phyloP scores from a whole-genome alignment of 2,888 invertebrate species.

The Pediacus dermestoides region DNA sequence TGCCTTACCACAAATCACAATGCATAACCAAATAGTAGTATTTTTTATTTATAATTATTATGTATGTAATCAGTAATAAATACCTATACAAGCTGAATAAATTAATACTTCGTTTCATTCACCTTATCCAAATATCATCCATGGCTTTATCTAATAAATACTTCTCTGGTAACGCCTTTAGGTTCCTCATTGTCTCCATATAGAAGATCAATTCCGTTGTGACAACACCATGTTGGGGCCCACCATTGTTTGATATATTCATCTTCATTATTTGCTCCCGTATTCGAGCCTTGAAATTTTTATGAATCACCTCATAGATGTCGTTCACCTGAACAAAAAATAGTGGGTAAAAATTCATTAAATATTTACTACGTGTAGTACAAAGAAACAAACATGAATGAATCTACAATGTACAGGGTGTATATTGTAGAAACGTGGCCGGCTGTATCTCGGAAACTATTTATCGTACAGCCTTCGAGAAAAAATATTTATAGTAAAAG shows the following conservation, averaged over 20 bases:
- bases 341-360: too few relatives aligned
- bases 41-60: slow-evolving; percentile 4
- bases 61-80: too few relatives aligned
- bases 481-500: too few relatives aligned
- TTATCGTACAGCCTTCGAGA: too few relatives aligned
- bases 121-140: slow-evolving; percentile 79
- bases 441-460: too few relatives aligned
- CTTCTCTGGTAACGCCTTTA: slow-evolving; percentile 71
- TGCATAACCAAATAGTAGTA: slow-evolving; percentile 10
- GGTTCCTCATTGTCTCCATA: slow-evolving; percentile 77
- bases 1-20: slow-evolving; percentile 11
- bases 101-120: slow-evolving; percentile 36
- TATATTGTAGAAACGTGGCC: too few relatives aligned
- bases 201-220: slow-evolving; percentile 90
- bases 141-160: slow-evolving; percentile 73
- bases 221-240: slow-evolving; percentile 93
- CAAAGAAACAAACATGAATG: too few relatives aligned
- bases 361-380: too few relatives aligned
- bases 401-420: too few relatives aligned
- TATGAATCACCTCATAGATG: slow-evolving; percentile 65
- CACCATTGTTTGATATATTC: slow-evolving; percentile 92
- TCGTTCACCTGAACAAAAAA: slow-evolving; percentile 40
- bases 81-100: slow-evolving; percentile 2
- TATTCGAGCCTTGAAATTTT: slow-evolving; percentile 81
- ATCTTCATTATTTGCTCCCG: slow-evolving; percentile 79